These are phyloP conservation scores for Myrmecobius fasciatus DNA, from an alignment of 2,113 vertebrate species.

Conservation along the genomic window DNA sequence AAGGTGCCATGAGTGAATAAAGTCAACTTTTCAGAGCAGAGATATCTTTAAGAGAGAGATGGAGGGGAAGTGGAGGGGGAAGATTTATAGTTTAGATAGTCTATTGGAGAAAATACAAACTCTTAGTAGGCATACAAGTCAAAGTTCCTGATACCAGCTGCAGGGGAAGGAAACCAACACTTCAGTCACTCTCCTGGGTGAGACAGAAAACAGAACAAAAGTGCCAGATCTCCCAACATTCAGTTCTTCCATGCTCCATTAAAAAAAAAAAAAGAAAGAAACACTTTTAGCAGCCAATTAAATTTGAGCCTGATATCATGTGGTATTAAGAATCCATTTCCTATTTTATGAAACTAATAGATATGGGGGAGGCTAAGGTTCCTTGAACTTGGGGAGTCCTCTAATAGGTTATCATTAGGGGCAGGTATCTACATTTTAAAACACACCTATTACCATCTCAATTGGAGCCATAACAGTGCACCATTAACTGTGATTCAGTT, in stretches of 20 bases:
- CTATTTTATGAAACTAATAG: constrained; percentile 10
- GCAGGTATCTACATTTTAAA: constrained; percentile 44
- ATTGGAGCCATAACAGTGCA: constrained; percentile 17
- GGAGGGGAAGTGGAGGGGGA: no score
- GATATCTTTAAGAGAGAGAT: not conserved
- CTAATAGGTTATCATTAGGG: not conserved
- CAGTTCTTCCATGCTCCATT: constrained; percentile 26
- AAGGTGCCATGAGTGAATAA: not conserved
- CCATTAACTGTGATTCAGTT: constrained; percentile 40
- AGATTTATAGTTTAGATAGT: not conserved
- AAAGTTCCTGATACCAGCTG: not conserved
- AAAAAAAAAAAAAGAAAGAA: constrained; percentile 2
- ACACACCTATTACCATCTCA: constrained; percentile 31
- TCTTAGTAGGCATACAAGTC: not conserved
- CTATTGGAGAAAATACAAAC: not conserved
- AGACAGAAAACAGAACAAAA: constrained; percentile 23
- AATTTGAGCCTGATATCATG: constrained; percentile 15
- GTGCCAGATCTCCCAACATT: not conserved
- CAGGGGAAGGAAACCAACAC: not conserved
- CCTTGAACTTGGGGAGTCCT: constrained; percentile 37
- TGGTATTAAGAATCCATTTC: constrained; percentile 33
- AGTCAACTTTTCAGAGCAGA: constrained; percentile 3
- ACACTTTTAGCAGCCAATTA: constrained; percentile 6
- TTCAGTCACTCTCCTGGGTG: not conserved
- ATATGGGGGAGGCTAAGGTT: not conserved